Conservation (phyloP, 2,113 vertebrate genomes). For the Tamias sibiricus region DNA sequence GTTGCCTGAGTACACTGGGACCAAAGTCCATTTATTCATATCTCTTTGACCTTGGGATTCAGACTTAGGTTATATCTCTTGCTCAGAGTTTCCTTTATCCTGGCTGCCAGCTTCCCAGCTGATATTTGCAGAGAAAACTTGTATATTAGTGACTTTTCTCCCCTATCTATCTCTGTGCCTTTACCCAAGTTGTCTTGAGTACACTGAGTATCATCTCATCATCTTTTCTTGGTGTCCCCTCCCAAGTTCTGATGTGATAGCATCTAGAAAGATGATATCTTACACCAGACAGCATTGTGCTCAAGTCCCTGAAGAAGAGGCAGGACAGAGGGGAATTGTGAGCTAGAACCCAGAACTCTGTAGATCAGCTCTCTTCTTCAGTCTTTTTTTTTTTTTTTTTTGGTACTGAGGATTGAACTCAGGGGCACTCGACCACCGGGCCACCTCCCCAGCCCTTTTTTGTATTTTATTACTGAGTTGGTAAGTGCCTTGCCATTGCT, state of each 20-base stretch:
- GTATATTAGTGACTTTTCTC: background rate
- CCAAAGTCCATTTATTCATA: background rate
- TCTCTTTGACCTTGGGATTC: slow-evolving; percentile 15
- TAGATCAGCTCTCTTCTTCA: background rate
- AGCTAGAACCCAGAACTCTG: background rate
- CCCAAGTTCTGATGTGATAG: background rate
- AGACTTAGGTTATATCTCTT: background rate
- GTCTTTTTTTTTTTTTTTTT: no score
- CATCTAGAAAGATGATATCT: background rate
- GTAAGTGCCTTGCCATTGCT: no score
- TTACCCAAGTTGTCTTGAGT: slow-evolving; percentile 2
- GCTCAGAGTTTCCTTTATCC: slow-evolving; percentile 1
- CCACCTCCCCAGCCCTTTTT: no score
- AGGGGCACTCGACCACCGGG: no score
- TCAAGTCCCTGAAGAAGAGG: background rate
- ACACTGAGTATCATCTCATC: background rate
- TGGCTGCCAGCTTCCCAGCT: background rate
- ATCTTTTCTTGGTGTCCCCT: background rate
- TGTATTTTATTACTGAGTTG: no score
- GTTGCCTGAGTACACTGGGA: background rate
- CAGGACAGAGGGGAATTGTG: background rate
- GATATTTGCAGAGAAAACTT: slow-evolving; percentile 34
- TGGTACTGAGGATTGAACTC: no score
- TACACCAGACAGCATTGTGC: background rate
- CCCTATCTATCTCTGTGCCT: background rate